Conservation (phyloP, 2,113 vertebrate species). For the Saimiri boliviensis region DNA sequence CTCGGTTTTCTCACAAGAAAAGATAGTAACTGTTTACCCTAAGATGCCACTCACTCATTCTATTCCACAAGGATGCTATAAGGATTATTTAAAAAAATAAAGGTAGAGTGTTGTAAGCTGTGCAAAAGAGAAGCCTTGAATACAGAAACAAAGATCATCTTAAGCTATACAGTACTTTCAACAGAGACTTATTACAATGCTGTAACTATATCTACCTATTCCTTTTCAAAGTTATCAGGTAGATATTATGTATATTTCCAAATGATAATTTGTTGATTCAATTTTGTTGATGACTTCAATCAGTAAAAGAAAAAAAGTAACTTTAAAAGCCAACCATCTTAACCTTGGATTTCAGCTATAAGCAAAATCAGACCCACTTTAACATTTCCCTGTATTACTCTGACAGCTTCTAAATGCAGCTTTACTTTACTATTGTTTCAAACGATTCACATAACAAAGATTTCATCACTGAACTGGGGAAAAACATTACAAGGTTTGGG, state of each 20-base stretch:
- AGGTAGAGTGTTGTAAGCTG: neutral
- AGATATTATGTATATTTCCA: conserved; percentile 27
- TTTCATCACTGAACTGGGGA: conserved; percentile 66
- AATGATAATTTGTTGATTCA: conserved; percentile 21
- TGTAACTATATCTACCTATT: neutral
- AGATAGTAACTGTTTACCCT: conserved; percentile 1
- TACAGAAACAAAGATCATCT: neutral
- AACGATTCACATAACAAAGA: conserved; percentile 52
- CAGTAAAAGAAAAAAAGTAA: neutral
- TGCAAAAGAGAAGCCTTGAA: neutral
- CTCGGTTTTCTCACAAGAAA: conserved; percentile 46
- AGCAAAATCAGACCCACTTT: conserved; percentile 58
- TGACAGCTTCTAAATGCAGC: conserved; percentile 32
- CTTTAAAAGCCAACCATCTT: conserved; percentile 5
- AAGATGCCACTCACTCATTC: neutral
- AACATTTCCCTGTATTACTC: conserved; percentile 56
- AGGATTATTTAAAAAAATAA: conserved; percentile 46
- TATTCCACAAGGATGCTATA: neutral
- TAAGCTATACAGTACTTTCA: conserved; percentile 32
- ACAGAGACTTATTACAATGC: neutral
- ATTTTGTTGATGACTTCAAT: conserved; percentile 41
- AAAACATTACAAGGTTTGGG: conserved; percentile 50
- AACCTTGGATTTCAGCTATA: conserved; percentile 41
- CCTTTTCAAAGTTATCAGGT: neutral
- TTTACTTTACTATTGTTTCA: conserved; percentile 49